Evolutionary conservation across 2,797 vertebrate genomes (phyloP).

Genomic region (Xenentodon cancila): DNA sequence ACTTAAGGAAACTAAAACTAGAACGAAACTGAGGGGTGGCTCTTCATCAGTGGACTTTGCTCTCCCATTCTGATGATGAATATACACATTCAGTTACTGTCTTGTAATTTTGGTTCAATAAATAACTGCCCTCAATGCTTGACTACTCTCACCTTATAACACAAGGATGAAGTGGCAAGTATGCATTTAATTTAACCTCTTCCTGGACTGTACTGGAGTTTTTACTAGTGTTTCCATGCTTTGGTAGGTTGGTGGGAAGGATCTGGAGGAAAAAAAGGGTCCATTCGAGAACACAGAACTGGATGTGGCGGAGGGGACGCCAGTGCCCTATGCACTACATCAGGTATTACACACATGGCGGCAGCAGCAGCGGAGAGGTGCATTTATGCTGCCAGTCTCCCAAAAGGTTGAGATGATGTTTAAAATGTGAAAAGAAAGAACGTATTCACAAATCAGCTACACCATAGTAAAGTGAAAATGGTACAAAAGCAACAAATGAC

Average conservation of each 20-base stretch:
- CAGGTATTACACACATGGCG: slow-evolving; percentile 71
- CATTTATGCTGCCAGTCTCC: background rate
- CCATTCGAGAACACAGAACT: slow-evolving; percentile 69
- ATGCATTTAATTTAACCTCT: slow-evolving; percentile 16
- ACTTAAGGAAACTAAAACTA: slow-evolving; percentile 8
- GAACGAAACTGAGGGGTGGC: slow-evolving; percentile 10
- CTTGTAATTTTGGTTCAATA: slow-evolving; percentile 65
- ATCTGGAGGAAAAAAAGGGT: slow-evolving; percentile 78
- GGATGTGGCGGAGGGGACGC: slow-evolving; percentile 74
- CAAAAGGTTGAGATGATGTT: no score
- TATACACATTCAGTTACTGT: slow-evolving; percentile 12
- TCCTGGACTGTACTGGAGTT: slow-evolving; percentile 17
- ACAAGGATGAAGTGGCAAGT: slow-evolving; percentile 17
- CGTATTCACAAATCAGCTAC: no score
- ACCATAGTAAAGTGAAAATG: no score
- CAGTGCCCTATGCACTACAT: slow-evolving; percentile 71
- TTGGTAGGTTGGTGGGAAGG: slow-evolving; percentile 70
- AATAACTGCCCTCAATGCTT: slow-evolving; percentile 64
- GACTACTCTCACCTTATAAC: slow-evolving; percentile 19
- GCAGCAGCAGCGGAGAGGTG: background rate
- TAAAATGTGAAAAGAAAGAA: no score
- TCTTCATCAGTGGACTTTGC: slow-evolving; percentile 64
- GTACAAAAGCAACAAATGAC: no score
- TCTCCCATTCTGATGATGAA: slow-evolving; percentile 25
- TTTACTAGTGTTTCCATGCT: slow-evolving; percentile 40